Base-by-base conservation (phyloP, 2,888 invertebrate species). In the Tanytarsus gracilentus region DNA sequence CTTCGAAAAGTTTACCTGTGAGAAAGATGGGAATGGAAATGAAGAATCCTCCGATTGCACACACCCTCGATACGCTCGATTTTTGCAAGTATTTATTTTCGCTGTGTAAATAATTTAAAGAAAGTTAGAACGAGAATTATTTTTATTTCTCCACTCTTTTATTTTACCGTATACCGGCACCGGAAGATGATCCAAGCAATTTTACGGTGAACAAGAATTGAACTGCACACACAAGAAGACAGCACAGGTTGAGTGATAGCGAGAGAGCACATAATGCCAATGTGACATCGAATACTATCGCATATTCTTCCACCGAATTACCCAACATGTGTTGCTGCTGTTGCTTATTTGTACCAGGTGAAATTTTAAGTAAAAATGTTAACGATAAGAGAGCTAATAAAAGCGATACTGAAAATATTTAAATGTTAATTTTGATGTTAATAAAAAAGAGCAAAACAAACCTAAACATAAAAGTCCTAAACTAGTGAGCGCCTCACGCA, bases 191-290 rank as follows among this genome's bases (percentile, higher is more conserved):
- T 70, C 90, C 86, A 69, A 91, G 85, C 73, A 95, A 80, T 77
- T 93, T 93, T 66, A 94, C 89, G 51, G 93, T 90, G 72, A 94
- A 93, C 70, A 93, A 81, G 77, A 92, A 93, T 78, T 95, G 94
- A 70, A 93, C 89, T 67, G 92, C 88, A 79, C 94, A 94, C 68
- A 94, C 91, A 67, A 94, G 81, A 63, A 94, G 79, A 72, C 94
- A 94, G 78, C 91, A 92, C 63, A 94, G 79, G 76, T 94, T 89
- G 65, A 94, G 76, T 27, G 90, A 89, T 58, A 94, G 77, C 64
- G 93, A 91, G 69, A 94, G 79, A 62, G 92, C 90, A 71, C 91
- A 88, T 69, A 94, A 78, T 27, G 92, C 92, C 70, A 93, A 78
- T 55, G 92, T 92, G 70, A 93, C 93, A 78, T 94, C 93, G 73